phyloP scores from a whole-genome alignment of 2,113 vertebrate genomes.

The Xyliphius kryptos region DNA sequence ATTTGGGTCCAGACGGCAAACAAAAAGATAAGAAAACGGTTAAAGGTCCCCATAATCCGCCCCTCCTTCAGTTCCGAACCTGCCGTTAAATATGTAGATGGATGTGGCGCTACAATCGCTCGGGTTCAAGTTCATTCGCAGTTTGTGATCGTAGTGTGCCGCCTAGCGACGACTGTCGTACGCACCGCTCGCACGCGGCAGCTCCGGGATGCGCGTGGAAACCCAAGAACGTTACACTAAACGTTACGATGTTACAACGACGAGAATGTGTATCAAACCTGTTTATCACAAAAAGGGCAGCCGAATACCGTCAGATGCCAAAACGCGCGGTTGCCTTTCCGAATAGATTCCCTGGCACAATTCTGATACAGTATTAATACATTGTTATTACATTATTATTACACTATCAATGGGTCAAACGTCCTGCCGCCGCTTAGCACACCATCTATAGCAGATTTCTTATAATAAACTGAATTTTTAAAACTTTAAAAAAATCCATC shows the following conservation, averaged over 20 bases:
- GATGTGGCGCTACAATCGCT: slow-evolving; percentile 68
- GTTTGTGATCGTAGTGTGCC: slow-evolving; percentile 90
- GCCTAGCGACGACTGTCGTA: slow-evolving; percentile 78
- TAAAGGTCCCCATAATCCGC: slow-evolving; percentile 42
- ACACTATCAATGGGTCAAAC: no score
- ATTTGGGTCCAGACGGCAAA: neutral
- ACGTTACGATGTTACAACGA: slow-evolving; percentile 43
- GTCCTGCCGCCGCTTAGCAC: no score
- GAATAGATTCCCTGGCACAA: no score
- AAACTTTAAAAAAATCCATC: no score
- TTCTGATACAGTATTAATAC: no score
- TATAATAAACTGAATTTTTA: no score
- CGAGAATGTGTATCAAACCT: slow-evolving; percentile 40
- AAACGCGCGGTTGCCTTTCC: no score
- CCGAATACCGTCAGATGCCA: neutral
- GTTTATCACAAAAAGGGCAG: slow-evolving; percentile 30
- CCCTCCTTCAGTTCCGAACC: slow-evolving; percentile 56
- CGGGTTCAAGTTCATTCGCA: slow-evolving; percentile 77
- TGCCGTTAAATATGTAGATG: slow-evolving; percentile 60
- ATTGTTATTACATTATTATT: no score
- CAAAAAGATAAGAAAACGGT: slow-evolving; percentile 11
- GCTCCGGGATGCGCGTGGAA: slow-evolving; percentile 40
- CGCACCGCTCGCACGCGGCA: slow-evolving; percentile 38
- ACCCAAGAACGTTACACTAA: slow-evolving; percentile 48
- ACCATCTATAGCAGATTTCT: no score